Evolutionary conservation across 2,888 invertebrate species (phyloP), one percentile per base, ranked within the genome.

Genomic region (Drosophila diplacantha): DNA sequence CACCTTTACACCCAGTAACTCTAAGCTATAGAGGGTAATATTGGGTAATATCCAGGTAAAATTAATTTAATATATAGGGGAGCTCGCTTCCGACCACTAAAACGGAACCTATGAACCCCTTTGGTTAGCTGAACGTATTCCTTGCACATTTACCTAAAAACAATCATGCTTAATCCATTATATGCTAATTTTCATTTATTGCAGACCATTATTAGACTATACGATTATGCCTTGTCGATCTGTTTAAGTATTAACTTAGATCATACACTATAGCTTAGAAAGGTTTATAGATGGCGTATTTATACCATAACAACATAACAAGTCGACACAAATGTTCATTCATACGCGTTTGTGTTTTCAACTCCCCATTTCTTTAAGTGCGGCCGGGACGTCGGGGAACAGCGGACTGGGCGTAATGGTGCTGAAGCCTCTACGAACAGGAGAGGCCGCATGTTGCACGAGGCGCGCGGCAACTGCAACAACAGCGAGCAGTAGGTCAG

Each of bases 381-480:
- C 16, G 3, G 14, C 20, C 11, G 32, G 34, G 22, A 29, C 20
- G 49, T 41, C 43, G 57, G 16, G 58, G 37, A 29, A 39, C 39
- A 12, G 44, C 56, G 34, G 41, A 20, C 26, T 43, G 55, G 38
- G 49, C 55, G 50, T 57, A 47, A 56, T 52, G 37, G 47, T 52
- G 39, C 66, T 37, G 46, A 32, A 47, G 46, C 32, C 49, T 22
- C 41, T 46, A 26, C 35, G 24, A 58, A 61, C 66, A 22, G 47
- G 35, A 38, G 29, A 55, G 37, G 38, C 58, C 56, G 62, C 65
- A 69, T 69, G 73, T 70, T 60, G 71, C 69, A 69, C 71, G 68
- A 72, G 74, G 54, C 62, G 78, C 72, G 55, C 64, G 61, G 56
- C 64, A 57, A 59, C 59, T 64, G n/a, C 64, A 62, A 34, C 67